Percentiles rank a stretch among this genome's conserved stretches.
Evolutionary conservation across 1,140 invertebrate species (phyloP).

Genomic region (Cotesia typhae): DNA sequence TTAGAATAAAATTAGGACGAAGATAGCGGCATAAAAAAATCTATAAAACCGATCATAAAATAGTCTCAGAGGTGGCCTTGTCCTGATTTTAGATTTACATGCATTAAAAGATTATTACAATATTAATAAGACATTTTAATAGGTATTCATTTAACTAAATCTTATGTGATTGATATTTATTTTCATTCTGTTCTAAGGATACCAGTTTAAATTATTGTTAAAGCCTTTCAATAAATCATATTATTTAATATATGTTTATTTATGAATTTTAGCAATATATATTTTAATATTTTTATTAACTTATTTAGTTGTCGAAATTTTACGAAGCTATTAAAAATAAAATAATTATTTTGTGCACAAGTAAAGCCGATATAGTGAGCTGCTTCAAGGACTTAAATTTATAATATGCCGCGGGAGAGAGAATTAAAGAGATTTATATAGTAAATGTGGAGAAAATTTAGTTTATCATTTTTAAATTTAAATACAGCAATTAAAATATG

Average conservation of each 20-base stretch:
- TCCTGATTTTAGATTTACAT: constrained; percentile 53
- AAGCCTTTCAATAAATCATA: neutral
- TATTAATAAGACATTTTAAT: constrained; percentile 20
- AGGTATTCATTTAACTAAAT: constrained; percentile 7
- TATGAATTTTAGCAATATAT: too few relatives aligned
- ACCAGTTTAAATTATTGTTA: neutral
- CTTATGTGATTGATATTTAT: neutral
- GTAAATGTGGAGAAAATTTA: neutral
- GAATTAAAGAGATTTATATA: neutral
- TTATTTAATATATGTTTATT: neutral
- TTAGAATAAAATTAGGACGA: constrained; percentile 11
- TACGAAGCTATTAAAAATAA: too few relatives aligned
- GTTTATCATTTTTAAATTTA: constrained; percentile 44
- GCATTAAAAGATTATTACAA: constrained; percentile 55
- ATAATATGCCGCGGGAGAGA: neutral
- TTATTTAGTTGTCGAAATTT: too few relatives aligned
- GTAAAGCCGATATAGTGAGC: too few relatives aligned
- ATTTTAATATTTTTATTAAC: too few relatives aligned
- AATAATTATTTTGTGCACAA: too few relatives aligned
- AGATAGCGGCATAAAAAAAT: constrained; percentile 16
- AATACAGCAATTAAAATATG: constrained; percentile 52
- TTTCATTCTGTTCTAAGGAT: constrained; percentile 9
- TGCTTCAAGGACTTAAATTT: too few relatives aligned
- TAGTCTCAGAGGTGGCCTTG: constrained; percentile 52
- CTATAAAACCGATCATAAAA: constrained; percentile 44